These are phyloP conservation scores for Caenorhabditis panamensis DNA, from an alignment of 2,888 invertebrate species.

Conservation along the genomic window DNA sequence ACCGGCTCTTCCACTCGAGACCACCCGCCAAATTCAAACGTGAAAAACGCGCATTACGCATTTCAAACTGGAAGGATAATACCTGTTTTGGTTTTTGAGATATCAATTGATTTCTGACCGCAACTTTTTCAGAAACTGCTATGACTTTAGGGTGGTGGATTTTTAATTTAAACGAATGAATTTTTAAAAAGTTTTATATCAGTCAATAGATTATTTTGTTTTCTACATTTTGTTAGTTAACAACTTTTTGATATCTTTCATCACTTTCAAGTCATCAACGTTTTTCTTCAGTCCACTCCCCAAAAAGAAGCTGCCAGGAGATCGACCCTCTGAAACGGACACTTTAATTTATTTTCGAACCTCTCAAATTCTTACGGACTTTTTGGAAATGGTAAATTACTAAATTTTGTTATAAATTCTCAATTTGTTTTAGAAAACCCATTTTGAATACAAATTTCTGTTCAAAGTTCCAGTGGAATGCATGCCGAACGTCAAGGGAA, in stretches of 20 bases:
- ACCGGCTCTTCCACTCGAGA: no score
- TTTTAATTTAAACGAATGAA: neutral
- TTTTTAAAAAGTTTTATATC: neutral
- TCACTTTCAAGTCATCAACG: neutral
- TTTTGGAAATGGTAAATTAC: neutral
- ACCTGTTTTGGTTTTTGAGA: neutral
- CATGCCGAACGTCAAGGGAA: conserved; percentile 1
- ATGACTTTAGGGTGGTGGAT: neutral
- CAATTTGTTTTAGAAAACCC: neutral
- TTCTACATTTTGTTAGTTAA: neutral
- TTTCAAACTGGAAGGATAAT: no score
- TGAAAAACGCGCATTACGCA: no score
- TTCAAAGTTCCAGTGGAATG: neutral
- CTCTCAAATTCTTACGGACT: conserved; percentile 4
- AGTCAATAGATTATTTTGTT: neutral
- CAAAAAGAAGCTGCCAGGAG: neutral
- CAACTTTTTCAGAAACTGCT: neutral
- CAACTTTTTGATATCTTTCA: neutral
- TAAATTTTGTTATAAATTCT: neutral
- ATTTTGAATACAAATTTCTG: neutral
- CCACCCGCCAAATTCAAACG: no score
- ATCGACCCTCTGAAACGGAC: neutral
- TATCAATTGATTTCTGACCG: neutral
- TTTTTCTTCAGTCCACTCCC: neutral
- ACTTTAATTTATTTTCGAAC: neutral